A percentile compares a stretch with the other conserved stretches of the same genome.
These are phyloP conservation scores for Malacoctenus gilli DNA, from an alignment of 2,797 vertebrate species.

Conservation along the genomic window DNA sequence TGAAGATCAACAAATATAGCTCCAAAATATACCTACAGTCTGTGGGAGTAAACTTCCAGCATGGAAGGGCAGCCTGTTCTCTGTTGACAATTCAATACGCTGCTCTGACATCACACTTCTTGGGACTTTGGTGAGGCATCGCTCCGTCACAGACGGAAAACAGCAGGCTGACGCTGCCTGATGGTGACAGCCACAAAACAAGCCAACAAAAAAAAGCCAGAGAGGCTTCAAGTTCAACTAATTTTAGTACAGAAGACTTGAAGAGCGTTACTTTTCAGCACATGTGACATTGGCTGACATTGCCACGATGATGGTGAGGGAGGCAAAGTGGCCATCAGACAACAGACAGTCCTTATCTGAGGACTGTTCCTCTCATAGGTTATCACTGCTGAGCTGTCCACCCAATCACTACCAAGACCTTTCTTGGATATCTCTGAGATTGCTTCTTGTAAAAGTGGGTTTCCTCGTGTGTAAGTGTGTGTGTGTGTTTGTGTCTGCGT, in stretches of 20 bases:
- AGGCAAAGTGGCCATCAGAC: conserved; percentile 71
- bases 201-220: background rate
- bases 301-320: conserved; percentile 59
- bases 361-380: conserved; percentile 66
- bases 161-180: conserved; percentile 1
- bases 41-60: background rate
- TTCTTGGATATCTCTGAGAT: conserved; percentile 72
- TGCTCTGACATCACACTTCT: conserved; percentile 20
- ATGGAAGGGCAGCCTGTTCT: conserved; percentile 6
- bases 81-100: conserved; percentile 19
- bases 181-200: conserved; percentile 4
- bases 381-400: conserved; percentile 72
- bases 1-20: too few species aligned
- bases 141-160: conserved; percentile 24
- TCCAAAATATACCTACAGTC: background rate
- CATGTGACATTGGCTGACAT: conserved; percentile 73
- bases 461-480: conserved; percentile 21
- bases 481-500: conserved; percentile 15
- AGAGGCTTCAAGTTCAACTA: conserved; percentile 28
- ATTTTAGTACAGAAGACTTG: conserved; percentile 41
- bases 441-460: conserved; percentile 66
- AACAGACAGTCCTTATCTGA: conserved; percentile 69
- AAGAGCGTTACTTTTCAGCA: conserved; percentile 42
- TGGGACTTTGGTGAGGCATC: conserved; percentile 22
- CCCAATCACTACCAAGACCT: conserved; percentile 70